A percentile compares a stretch with the other conserved stretches of the same genome.
Evolutionary conservation across 2,888 invertebrate genomes (phyloP).

Genomic region (Plagiodera versicolora): DNA sequence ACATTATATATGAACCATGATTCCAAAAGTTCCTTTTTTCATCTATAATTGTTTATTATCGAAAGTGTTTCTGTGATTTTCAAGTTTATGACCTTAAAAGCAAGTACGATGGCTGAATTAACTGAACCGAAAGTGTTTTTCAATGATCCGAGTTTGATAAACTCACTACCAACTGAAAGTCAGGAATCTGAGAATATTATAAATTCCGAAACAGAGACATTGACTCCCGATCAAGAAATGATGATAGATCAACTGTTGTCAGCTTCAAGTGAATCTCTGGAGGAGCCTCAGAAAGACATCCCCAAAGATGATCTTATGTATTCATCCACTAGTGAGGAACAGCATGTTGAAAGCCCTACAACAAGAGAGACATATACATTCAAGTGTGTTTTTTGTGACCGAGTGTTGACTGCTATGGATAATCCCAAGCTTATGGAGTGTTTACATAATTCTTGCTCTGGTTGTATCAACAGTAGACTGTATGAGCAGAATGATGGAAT

Average conservation of each 20-base stretch:
- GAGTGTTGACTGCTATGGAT: constrained; percentile 59
- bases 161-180: constrained; percentile 22
- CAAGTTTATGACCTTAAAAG: constrained; percentile 29
- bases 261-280: constrained; percentile 27
- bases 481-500: constrained; percentile 55
- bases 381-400: constrained; percentile 55
- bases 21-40: constrained; percentile 17
- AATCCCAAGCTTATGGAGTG: constrained; percentile 84
- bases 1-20: constrained; percentile 9
- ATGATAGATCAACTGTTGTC: constrained; percentile 34
- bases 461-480: constrained; percentile 72
- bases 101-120: constrained; percentile 40
- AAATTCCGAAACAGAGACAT: constrained; percentile 21
- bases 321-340: constrained; percentile 38
- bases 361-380: constrained; percentile 49
- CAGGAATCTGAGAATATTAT: constrained; percentile 19
- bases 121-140: constrained; percentile 41
- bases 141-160: constrained; percentile 37
- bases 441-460: constrained; percentile 80
- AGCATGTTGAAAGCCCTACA: constrained; percentile 51
- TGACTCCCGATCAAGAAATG: constrained; percentile 29
- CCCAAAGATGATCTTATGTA: constrained; percentile 26
- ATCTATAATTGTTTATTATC: constrained; percentile 3
- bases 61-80: constrained; percentile 23
- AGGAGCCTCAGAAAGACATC: constrained; percentile 31